Percentiles rank a stretch among this genome's conserved stretches.
Conservation (phyloP, 2,888 invertebrate species). For the Polia nebulosa region DNA sequence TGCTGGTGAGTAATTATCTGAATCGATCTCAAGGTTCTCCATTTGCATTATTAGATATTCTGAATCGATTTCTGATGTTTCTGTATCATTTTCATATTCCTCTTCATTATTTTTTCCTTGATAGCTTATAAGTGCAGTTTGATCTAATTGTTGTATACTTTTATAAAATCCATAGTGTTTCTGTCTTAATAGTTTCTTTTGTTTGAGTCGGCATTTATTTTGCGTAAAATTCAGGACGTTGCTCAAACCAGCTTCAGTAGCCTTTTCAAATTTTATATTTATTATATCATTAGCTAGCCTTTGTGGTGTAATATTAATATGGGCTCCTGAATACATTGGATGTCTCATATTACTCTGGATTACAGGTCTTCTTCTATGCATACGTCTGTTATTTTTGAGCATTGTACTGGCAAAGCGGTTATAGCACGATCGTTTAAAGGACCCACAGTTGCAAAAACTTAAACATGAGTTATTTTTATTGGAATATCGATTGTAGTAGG, state of each 20-base stretch:
- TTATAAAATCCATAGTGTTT: constrained; percentile 15
- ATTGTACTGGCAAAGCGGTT: constrained; percentile 11
- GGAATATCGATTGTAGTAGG: constrained; percentile 24
- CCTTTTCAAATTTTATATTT: constrained; percentile 21
- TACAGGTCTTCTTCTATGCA: background rate
- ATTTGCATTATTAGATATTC: too few relatives aligned
- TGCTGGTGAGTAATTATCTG: too few relatives aligned
- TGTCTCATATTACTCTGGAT: background rate
- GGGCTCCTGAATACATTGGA: constrained; percentile 3
- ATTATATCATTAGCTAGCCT: constrained; percentile 11
- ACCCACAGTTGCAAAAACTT: constrained; percentile 5
- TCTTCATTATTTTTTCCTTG: background rate
- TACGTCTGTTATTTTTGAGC: background rate
- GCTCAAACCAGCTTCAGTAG: constrained; percentile 16
- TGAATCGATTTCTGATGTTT: background rate
- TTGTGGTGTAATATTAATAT: constrained; percentile 26
- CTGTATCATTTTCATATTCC: constrained; percentile 19
- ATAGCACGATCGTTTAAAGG: constrained; percentile 10
- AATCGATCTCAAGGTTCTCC: too few relatives aligned
- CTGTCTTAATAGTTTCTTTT: constrained; percentile 72
- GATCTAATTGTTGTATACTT: constrained; percentile 6
- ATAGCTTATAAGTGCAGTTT: background rate
- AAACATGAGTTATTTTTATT: constrained; percentile 4
- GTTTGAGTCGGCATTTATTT: constrained; percentile 73
- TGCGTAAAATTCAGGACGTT: constrained; percentile 47